Evolutionary conservation across 1,140 invertebrate genomes (phyloP), one percentile per base, ranked within the genome.

Genomic region (Euura saliciscinereae): DNA sequence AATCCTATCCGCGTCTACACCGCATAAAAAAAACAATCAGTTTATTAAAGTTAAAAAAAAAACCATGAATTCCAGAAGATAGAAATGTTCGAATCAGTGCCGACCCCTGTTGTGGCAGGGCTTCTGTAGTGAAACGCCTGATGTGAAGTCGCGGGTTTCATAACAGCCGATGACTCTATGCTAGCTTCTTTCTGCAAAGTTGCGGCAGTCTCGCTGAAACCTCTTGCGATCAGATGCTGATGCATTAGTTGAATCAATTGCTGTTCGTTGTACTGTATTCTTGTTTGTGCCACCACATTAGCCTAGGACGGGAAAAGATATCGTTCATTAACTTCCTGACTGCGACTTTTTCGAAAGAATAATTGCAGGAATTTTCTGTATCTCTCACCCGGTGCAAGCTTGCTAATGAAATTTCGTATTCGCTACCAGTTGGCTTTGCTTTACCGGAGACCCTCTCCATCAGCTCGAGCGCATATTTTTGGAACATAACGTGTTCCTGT

Each of bases 221-320:
- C 97, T 82, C 95, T 93, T 3, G 90, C 90, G 43, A 92, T 77
- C 66, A 99, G 88, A 89, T 99, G 97, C 74, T 96, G 93, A 82
- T 96, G 92, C 68, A 99, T 98, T 3, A 99, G 88, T 85, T 98
- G 95, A 76, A 98, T 90, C 10, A 99, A 86, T 83, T 99, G 97
- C 73, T 94, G 92, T 82, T 98, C 95, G 84, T 98, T 97, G 86
- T 95, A 99, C 75, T 94, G 93, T 71, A 99, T 99, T 76, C 94
- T 92, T 0, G 98, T 99, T 87, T 99, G 96, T 0, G 97, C 97
- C 6, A 99, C 96, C 72, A 99, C 95, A 86, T 97, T 96, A 1
- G 97, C 96, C 92, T 96, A 81, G 28, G 28, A 28, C 4, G 79
- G 83, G 78, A 74, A 72, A 67, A 68, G 79, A 13, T 28, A 70